Base-by-base conservation (phyloP, 2,113 vertebrate genomes). In the Opisthocomus hoazin region DNA sequence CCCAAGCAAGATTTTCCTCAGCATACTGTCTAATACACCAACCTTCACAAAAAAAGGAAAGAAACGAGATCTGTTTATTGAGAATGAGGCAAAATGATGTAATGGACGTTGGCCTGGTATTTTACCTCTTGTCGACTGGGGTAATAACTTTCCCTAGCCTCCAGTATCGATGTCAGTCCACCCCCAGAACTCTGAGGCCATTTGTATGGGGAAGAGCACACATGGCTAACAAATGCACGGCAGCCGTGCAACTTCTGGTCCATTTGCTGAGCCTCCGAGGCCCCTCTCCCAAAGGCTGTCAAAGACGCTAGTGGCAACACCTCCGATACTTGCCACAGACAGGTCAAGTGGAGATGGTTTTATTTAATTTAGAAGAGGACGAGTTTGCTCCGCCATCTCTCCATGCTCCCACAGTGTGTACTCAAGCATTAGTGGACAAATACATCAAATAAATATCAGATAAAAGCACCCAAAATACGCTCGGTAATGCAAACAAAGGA, bases 21-120 rank as follows among this genome's bases (percentile, higher is more conserved):
- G 26, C 61, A 84, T 56, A 30, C 34, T 71, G 12, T 45, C 36
- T 71, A 61, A 37, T 60, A 64, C 9, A 78, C 12, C 24, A 58
- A 36, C 20, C 46, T 51, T 84, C 29, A 37, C 60, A 43, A 63
- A 87, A 76, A 85, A 90, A 18, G 14, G 36, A 36, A 98, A 89
- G 86, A 91, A 96, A 39, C 17, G 57, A 93, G 61, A 45, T 91
- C 93, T 94, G 68, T 95, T 97, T 97, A 97, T 97, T 97, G 74
- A 69, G 45, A 89, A 89, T 66, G 93, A 96, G 73, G 94, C 71
- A 97, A 96, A 97, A 97, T 23, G 84, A 97, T 93, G 95, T 83
- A 96, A 73, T 41, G 87, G 91, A 91, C 26, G 10, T 90, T 74
- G 70, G 68, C 80, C 92, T 95, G 97, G 94, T 95, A 95, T 97